Evolutionary conservation across 2,888 invertebrate species (phyloP).

Genomic region (Theretra japonica): DNA sequence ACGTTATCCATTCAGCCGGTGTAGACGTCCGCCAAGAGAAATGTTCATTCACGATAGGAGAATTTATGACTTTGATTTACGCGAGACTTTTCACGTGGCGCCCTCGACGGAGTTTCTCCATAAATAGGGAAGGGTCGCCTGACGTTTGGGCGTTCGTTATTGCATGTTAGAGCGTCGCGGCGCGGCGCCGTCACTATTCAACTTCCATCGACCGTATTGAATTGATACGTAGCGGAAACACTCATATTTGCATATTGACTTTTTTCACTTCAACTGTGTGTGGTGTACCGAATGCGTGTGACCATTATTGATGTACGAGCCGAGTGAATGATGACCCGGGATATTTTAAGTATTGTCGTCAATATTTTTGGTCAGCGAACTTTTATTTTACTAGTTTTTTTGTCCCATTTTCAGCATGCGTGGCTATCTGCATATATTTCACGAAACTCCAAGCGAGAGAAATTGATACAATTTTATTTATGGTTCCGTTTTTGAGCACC

Average conservation of each 20-base stretch:
- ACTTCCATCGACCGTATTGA: conserved; percentile 60
- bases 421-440: conserved; percentile 5
- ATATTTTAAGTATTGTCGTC: conserved; percentile 20
- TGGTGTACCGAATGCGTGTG: conserved; percentile 22
- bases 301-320: conserved; percentile 18
- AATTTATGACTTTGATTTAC: conserved; percentile 84
- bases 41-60: conserved; percentile 84
- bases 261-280: conserved; percentile 35
- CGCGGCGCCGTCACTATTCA: conserved; percentile 70
- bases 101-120: conserved; percentile 65
- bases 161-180: conserved; percentile 65
- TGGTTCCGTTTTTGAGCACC: neutral
- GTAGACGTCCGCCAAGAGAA: conserved; percentile 83
- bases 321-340: conserved; percentile 18
- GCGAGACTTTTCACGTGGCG: conserved; percentile 77
- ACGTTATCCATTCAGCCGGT: conserved; percentile 81
- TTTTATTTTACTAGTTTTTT: conserved; percentile 12
- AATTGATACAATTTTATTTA: conserved; percentile 5
- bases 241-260: conserved; percentile 69
- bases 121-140: conserved; percentile 78
- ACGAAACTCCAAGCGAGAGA: neutral
- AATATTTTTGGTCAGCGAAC: conserved; percentile 9
- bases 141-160: conserved; percentile 73
- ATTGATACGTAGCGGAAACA: conserved; percentile 70
- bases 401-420: neutral